Evolutionary conservation across 2,797 vertebrate genomes (phyloP).

Genomic region (Sphenodon punctatus): DNA sequence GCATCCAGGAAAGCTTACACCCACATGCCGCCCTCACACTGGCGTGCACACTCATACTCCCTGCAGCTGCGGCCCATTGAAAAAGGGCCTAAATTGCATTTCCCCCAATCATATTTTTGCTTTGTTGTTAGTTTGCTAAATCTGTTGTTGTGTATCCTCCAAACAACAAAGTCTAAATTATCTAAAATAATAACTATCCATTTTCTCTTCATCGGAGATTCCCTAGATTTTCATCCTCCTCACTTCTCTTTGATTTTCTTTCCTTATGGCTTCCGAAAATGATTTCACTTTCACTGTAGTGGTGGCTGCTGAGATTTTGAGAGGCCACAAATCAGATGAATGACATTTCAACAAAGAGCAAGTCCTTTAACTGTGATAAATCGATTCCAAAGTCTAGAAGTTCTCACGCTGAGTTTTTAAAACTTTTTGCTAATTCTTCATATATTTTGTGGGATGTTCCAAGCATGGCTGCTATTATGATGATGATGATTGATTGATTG

Average conservation of each 20-base stretch:
- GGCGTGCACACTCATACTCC: too few species aligned
- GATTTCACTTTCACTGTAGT: neutral
- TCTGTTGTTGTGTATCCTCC: neutral
- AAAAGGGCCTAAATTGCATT: conserved; percentile 17
- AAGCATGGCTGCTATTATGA: too few species aligned
- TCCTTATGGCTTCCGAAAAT: neutral
- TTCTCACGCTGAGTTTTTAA: neutral
- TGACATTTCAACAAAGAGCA: neutral
- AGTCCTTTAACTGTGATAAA: neutral
- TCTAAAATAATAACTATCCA: neutral
- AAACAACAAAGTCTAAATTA: neutral
- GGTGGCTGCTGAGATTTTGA: neutral
- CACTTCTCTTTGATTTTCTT: neutral
- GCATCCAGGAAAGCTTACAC: too few species aligned
- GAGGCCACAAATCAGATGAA: neutral
- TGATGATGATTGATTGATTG: too few species aligned
- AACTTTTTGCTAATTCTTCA: accelerated
- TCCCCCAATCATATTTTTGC: neutral
- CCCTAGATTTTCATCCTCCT: neutral
- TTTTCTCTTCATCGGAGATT: neutral
- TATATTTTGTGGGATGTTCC: neutral
- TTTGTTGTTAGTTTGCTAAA: neutral
- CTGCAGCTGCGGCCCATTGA: too few species aligned
- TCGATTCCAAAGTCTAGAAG: neutral
- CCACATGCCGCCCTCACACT: too few species aligned